phyloP scores from a whole-genome alignment of 2,113 vertebrate species.

The Hemiprocne comata region DNA sequence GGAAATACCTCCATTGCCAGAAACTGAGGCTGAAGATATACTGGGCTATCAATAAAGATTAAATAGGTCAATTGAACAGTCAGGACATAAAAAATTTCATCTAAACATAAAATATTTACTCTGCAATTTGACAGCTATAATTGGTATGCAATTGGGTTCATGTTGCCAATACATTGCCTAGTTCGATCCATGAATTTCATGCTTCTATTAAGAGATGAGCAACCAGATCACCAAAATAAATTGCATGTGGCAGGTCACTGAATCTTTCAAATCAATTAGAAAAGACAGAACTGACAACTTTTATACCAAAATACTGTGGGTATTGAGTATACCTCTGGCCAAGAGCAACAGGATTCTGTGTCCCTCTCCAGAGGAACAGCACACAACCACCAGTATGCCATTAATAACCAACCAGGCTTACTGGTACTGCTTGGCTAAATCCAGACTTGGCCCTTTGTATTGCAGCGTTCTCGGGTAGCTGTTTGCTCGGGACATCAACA shows the following conservation, averaged over 20 bases:
- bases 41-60: not conserved
- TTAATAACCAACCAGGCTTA: fast-evolving
- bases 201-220: not conserved
- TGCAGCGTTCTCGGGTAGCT: not conserved
- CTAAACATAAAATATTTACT: not conserved
- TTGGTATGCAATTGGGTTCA: not conserved
- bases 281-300: not conserved
- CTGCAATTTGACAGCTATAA: not conserved
- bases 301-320: not conserved
- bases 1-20: not conserved
- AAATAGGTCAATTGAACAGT: not conserved
- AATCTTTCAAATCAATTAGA: not conserved
- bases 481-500: not conserved
- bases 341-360: not conserved
- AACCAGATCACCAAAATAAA: not conserved
- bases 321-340: not conserved
- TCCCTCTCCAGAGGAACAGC: not conserved
- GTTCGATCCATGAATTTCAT: not conserved
- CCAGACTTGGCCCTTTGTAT: not conserved
- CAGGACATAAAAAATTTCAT: not conserved
- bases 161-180: fast-evolving
- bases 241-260: not conserved
- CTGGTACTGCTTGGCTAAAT: not conserved
- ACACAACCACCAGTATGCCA: not conserved
- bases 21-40: not conserved